Conservation (phyloP, 1,140 invertebrate genomes). For the Drosophila quadrilineata region DNA sequence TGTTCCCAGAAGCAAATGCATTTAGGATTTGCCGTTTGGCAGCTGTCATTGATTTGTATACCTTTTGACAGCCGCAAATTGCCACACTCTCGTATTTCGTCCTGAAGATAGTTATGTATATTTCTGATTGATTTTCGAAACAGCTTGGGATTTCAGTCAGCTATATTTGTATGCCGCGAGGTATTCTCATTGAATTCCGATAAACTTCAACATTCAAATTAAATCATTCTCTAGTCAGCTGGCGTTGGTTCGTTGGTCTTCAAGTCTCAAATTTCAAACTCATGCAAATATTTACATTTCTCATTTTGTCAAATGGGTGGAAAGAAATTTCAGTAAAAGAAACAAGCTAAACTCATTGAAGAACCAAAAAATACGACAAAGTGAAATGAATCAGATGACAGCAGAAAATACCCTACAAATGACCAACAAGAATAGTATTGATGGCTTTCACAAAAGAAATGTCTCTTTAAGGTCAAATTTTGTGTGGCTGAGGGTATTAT, state of each 20-base stretch:
- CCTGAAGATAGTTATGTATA: background rate
- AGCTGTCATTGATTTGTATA: slow-evolving; percentile 54
- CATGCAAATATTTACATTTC: slow-evolving; percentile 64
- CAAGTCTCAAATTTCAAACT: slow-evolving; percentile 62
- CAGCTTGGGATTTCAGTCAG: background rate
- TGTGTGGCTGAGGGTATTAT: no score
- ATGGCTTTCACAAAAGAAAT: background rate
- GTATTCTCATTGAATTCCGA: no score
- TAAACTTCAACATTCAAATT: background rate
- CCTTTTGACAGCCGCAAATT: slow-evolving; percentile 48
- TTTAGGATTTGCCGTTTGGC: slow-evolving; percentile 30
- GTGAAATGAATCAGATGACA: slow-evolving; percentile 1
- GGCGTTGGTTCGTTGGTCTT: slow-evolving; percentile 14
- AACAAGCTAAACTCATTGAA: slow-evolving; percentile 28
- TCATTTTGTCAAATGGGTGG: slow-evolving; percentile 23
- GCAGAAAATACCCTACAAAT: background rate
- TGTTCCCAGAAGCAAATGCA: slow-evolving; percentile 37
- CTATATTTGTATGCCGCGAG: background rate
- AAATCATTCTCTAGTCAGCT: slow-evolving; percentile 39
- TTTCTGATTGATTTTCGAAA: slow-evolving; percentile 12
- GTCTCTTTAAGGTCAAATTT: no score
- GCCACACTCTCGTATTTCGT: slow-evolving; percentile 6
- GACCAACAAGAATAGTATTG: background rate
- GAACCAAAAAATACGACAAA: slow-evolving; percentile 12
- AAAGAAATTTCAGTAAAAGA: slow-evolving; percentile 34